These are phyloP conservation scores for Agapornis canus DNA, from an alignment of 2,797 vertebrate species.

Conservation along the genomic window DNA sequence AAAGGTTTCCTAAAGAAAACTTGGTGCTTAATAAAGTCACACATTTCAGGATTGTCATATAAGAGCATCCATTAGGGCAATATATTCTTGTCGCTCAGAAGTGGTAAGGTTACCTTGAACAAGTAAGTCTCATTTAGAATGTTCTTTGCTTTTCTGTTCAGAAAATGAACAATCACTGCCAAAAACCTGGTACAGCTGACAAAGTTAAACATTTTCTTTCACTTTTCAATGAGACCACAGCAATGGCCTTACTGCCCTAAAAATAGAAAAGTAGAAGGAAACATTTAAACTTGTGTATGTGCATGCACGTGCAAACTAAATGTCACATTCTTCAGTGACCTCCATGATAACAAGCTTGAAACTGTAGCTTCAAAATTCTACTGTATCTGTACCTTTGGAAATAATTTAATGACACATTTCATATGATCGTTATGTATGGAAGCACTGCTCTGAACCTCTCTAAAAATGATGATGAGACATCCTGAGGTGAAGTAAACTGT, in stretches of 20 bases:
- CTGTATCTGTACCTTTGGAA: background rate
- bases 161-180: background rate
- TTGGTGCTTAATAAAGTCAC: slow-evolving; percentile 17
- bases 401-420: background rate
- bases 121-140: background rate
- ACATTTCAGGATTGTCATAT: slow-evolving; percentile 26
- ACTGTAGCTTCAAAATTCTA: background rate
- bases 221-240: background rate
- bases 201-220: background rate
- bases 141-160: background rate
- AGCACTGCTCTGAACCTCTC: background rate
- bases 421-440: background rate
- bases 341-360: slow-evolving; percentile 12
- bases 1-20: slow-evolving; percentile 54
- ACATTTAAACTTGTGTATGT: background rate
- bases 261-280: background rate
- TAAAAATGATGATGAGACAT: background rate
- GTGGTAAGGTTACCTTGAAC: background rate
- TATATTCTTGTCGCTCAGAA: background rate
- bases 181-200: background rate
- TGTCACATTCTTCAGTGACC: background rate
- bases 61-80: background rate
- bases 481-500: background rate
- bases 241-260: background rate
- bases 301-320: background rate